These are phyloP conservation scores for Cheumatopsyche charites DNA, from an alignment of 1,140 invertebrate species.

Conservation along the genomic window DNA sequence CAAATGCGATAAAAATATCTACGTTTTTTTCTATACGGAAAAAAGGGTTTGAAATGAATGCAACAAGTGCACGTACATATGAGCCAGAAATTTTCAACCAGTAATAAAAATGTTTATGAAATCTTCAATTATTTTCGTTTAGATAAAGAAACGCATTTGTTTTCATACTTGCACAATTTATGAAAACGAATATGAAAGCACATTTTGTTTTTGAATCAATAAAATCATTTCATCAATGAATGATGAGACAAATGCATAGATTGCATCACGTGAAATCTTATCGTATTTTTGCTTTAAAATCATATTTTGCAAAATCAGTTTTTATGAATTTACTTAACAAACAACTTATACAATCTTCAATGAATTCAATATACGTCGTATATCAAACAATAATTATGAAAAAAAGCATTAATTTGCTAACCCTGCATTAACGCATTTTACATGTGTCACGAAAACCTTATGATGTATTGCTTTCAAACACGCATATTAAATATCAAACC, in stretches of 20 bases:
- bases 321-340: background rate
- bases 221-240: no score
- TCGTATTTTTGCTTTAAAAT: no score
- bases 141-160: no score
- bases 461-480: conserved; percentile 29
- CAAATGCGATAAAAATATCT: conserved; percentile 3
- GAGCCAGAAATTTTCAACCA: conserved; percentile 14
- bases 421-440: background rate
- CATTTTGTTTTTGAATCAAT: no score
- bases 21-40: conserved; percentile 21
- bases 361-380: background rate
- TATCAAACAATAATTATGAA: background rate
- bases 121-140: no score
- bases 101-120: conserved; percentile 1
- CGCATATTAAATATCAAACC: conserved; percentile 24
- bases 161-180: no score
- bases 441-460: conserved; percentile 14
- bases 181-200: no score
- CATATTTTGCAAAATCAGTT: background rate
- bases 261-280: background rate
- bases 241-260: background rate
- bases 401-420: background rate
- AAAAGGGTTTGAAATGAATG: conserved; percentile 31
- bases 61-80: conserved; percentile 16
- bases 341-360: conserved; percentile 10